phyloP scores from a whole-genome alignment of 2,888 invertebrate genomes.

The Strigamia transsilvanica region DNA sequence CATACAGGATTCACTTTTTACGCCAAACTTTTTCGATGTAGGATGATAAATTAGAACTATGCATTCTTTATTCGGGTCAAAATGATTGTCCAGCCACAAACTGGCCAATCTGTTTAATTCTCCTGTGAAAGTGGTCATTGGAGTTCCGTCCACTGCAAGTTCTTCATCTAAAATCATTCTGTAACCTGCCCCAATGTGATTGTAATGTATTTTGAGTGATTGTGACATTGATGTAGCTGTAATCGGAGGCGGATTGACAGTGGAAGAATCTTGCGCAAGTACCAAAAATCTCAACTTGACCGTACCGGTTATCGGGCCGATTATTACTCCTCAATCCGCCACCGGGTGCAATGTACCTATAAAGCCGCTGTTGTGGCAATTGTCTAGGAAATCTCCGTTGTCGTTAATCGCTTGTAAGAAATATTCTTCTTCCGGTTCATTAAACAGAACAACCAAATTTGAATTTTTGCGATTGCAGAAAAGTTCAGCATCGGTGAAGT shows the following conservation, averaged over 20 bases:
- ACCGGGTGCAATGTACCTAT: neutral
- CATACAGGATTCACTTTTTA: neutral
- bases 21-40: neutral
- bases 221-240: too few relatives aligned
- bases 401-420: neutral
- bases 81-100: neutral
- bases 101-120: neutral
- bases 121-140: neutral
- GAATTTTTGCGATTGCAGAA: neutral
- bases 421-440: constrained; percentile 23
- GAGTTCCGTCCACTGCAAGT: neutral
- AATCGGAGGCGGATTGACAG: too few relatives aligned
- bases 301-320: too few relatives aligned
- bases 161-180: constrained; percentile 25
- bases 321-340: too few relatives aligned
- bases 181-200: neutral
- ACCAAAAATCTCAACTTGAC: too few relatives aligned
- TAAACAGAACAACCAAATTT: neutral
- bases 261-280: too few relatives aligned
- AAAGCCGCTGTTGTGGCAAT: neutral
- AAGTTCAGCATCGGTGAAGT: neutral
- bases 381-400: neutral
- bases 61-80: constrained; percentile 1
- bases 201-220: too few relatives aligned
- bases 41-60: neutral